A percentile compares a stretch with the other conserved stretches of the same genome.
Evolutionary conservation across 2,888 invertebrate genomes (phyloP).

Genomic region (Zygogramma bicolorata): DNA sequence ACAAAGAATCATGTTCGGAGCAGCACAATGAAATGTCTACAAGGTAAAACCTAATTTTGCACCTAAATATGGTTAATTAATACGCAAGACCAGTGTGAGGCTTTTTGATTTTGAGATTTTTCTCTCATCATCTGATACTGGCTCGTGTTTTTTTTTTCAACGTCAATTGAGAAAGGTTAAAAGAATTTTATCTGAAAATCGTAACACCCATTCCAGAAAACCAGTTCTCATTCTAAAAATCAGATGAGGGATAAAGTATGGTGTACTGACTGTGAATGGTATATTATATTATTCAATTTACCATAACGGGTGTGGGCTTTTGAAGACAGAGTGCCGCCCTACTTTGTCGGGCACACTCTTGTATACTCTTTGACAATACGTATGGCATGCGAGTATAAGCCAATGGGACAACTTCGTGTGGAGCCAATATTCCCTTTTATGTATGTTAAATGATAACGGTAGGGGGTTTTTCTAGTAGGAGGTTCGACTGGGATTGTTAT

Average conservation of each 20-base stretch:
- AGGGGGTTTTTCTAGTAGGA: not conserved
- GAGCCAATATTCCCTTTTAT: not conserved
- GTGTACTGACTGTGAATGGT: not conserved
- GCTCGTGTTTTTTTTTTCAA: no score
- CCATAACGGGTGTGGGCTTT: slow-evolving; percentile 25
- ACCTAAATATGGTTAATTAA: no score
- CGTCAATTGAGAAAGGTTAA: no score
- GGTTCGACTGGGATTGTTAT: not conserved
- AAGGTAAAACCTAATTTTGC: no score
- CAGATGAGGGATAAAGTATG: slow-evolving; percentile 2
- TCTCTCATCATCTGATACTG: no score
- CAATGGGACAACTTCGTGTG: slow-evolving; percentile 4
- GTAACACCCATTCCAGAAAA: not conserved
- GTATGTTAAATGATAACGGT: not conserved
- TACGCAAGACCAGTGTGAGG: no score
- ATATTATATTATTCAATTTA: slow-evolving; percentile 15
- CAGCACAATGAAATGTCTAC: no score
- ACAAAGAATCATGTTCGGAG: no score
- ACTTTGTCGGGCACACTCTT: slow-evolving; percentile 20
- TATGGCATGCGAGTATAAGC: not conserved
- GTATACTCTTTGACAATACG: slow-evolving; percentile 7
- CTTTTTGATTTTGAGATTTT: no score
- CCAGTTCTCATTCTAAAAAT: not conserved
- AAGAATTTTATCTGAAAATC: not conserved
- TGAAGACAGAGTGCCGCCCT: slow-evolving; percentile 17